Evolutionary conservation across 2,797 vertebrate species (phyloP), one percentile per base, ranked within the genome.

Genomic region (Paratrypauchen microcephalus): DNA sequence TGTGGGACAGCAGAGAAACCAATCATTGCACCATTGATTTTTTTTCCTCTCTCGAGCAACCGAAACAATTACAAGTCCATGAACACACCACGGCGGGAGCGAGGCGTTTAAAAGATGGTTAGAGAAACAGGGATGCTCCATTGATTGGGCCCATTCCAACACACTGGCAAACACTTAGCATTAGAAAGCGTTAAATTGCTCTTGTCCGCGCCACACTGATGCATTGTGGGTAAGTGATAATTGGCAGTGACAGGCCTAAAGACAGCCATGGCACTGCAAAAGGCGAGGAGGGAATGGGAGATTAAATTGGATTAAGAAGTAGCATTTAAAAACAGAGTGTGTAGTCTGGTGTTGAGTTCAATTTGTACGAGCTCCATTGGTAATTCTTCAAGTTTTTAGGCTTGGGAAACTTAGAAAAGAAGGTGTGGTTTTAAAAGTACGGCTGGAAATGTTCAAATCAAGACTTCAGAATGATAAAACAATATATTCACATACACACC

Each of bases 11-110:
- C 0, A 36, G 4, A 45, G 21, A 69, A 84, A 84, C 75, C 84
- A 89, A 88, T 86, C 81, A 79, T 80, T 78, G 77, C 64, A 47
- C 71, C 63, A 90, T 88, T 82, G 84, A 90, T 87, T 89, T 57
- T 28, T 24, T 26, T 86, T 36, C 32, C 80, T 67, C 55, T 70
- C 58, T 0, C 73, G 80, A 83, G 74, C 30, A 71, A 83, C 73
- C 82, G 74, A 89, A 88, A 81, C 80, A 87, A 90, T 90, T 86
- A 87, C 79, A 74, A 58, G 65, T 23, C 41, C 47, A 71, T 75
- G 78, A 68, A 75, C 58, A 36, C 24, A 70, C 9, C 4, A 6
- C 3, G 9, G 4, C 24, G 59, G 50, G 77, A 45, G 59, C 52
- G 65, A 71, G 73, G 55, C 77, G 80, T 79, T 84, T 84, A 84